These are phyloP conservation scores for Lithobates pipiens DNA, from an alignment of 2,797 vertebrate genomes.

Conservation along the genomic window DNA sequence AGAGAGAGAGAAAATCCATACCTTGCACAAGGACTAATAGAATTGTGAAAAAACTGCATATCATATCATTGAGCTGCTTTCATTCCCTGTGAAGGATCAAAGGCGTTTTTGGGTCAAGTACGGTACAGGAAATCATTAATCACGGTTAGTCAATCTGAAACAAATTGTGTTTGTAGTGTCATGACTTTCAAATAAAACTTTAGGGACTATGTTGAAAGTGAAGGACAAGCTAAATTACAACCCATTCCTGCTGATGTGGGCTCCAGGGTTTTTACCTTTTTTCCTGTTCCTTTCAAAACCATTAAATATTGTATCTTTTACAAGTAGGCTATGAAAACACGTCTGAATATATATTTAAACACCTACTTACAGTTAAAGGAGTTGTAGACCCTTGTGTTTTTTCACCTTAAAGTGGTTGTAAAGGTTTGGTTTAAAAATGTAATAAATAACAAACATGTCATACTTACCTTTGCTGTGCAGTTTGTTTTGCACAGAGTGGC, in stretches of 20 bases:
- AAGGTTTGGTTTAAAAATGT: no score
- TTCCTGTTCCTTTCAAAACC: not conserved
- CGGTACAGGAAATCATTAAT: slow-evolving; percentile 68
- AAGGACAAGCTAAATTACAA: slow-evolving; percentile 70
- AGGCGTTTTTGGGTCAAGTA: slow-evolving; percentile 57
- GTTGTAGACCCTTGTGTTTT: no score
- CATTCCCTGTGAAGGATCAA: slow-evolving; percentile 38
- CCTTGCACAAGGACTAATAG: not conserved
- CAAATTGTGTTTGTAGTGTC: slow-evolving; percentile 66
- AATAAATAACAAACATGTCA: no score
- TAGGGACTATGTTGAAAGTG: slow-evolving; percentile 65
- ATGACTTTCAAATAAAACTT: slow-evolving; percentile 65
- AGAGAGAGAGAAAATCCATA: not conserved
- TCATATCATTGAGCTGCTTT: slow-evolving; percentile 53
- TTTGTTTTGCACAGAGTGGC: no score
- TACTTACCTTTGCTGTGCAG: no score
- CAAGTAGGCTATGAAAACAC: not conserved
- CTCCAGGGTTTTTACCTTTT: slow-evolving; percentile 50
- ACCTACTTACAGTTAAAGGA: no score
- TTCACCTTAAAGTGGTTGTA: no score
- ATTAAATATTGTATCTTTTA: not conserved
- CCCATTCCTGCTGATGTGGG: slow-evolving; percentile 67
- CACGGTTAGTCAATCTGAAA: slow-evolving; percentile 62
- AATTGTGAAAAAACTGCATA: slow-evolving; percentile 23
- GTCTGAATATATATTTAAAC: not conserved